Percentiles rank a stretch among this genome's conserved stretches.
These are phyloP conservation scores for Unio pictorum DNA, from an alignment of 2,888 invertebrate genomes.

Conservation along the genomic window DNA sequence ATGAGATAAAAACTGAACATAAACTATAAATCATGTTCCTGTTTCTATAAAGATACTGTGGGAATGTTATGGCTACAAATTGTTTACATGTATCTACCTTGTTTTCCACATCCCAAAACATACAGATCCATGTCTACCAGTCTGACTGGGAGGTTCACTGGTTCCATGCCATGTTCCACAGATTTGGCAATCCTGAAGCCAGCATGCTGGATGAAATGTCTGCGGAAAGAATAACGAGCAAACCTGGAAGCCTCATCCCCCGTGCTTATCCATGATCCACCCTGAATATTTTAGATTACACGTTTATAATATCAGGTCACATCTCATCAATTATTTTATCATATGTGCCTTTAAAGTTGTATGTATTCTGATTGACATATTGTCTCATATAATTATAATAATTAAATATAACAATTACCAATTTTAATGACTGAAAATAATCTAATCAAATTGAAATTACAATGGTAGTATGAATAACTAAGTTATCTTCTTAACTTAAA, in stretches of 20 bases:
- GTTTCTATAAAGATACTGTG: conserved; percentile 4
- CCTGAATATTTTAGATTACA: conserved; percentile 38
- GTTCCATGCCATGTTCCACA: conserved; percentile 13
- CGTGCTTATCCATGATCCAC: conserved; percentile 69
- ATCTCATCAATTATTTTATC: too few species aligned
- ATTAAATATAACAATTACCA: too few species aligned
- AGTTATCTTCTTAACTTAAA: too few species aligned
- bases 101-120: conserved; percentile 49
- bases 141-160: conserved; percentile 48
- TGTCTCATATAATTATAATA: too few species aligned
- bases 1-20: too few species aligned
- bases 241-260: conserved; percentile 68
- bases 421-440: too few species aligned
- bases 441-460: too few species aligned
- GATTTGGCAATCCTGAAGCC: conserved; percentile 66
- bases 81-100: conserved; percentile 32
- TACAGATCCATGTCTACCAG: conserved; percentile 53
- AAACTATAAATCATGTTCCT: neutral
- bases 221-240: conserved; percentile 66
- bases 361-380: too few species aligned
- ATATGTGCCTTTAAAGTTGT: too few species aligned
- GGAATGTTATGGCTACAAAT: neutral
- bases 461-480: too few species aligned
- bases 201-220: conserved; percentile 69
- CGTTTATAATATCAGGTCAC: too few species aligned